phyloP scores from a whole-genome alignment of 2,888 invertebrate genomes.

The Lasioglossum marginatum region DNA sequence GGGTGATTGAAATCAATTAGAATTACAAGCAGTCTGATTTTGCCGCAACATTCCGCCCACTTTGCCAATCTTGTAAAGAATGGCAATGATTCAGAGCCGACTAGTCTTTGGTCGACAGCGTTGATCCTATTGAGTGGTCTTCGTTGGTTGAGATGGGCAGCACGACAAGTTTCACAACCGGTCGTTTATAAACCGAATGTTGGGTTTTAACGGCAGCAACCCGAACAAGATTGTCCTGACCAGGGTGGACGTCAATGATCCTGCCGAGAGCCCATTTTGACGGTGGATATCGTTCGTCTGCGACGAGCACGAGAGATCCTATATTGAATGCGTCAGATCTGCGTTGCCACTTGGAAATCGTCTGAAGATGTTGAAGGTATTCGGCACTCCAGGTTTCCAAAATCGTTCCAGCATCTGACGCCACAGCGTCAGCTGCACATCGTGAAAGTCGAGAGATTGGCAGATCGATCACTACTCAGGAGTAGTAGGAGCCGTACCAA shows the following conservation, averaged over 20 bases:
- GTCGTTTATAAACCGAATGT: conserved; percentile 47
- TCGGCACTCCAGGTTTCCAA: conserved; percentile 27
- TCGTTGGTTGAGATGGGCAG: background rate
- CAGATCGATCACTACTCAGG: conserved; percentile 66
- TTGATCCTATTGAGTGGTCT: background rate
- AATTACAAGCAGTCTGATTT: no score
- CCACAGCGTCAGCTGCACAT: conserved; percentile 67
- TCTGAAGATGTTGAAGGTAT: conserved; percentile 28
- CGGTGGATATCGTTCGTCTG: conserved; percentile 40
- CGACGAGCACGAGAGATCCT: conserved; percentile 35
- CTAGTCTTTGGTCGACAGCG: no score
- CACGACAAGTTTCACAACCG: conserved; percentile 52
- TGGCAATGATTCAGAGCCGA: no score
- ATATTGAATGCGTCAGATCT: background rate
- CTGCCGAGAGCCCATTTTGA: conserved; percentile 45
- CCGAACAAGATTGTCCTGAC: conserved; percentile 21
- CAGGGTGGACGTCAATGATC: conserved; percentile 32
- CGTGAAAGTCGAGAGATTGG: conserved; percentile 58
- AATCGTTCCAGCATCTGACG: conserved; percentile 28
- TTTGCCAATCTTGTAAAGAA: no score
- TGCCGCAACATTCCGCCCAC: no score
- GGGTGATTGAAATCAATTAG: no score
- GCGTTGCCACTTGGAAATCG: conserved; percentile 48
- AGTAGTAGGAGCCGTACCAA: conserved; percentile 62
- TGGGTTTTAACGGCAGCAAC: conserved; percentile 56